Percentiles rank a stretch among this genome's conserved stretches.
These are phyloP conservation scores for Pocillopora damicornis DNA, from an alignment of 64 coral and sea anemone genomes.

Conservation along the genomic window DNA sequence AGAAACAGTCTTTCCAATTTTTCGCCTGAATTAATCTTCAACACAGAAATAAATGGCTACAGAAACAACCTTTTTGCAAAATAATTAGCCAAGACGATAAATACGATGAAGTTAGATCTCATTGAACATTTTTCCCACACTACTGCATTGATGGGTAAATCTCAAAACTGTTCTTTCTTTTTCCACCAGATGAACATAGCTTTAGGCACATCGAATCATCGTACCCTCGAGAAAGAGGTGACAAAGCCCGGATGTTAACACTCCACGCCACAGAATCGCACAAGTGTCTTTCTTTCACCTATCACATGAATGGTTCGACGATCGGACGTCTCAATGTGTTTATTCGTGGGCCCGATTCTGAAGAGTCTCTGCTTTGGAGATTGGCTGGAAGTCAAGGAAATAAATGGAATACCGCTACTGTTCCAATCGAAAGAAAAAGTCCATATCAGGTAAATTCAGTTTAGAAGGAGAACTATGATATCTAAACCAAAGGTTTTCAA, in stretches of 20 bases:
- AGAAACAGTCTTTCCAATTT: too few relatives aligned
- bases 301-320: neutral
- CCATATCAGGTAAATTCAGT: neutral
- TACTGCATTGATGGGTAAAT: too few relatives aligned
- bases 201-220: neutral
- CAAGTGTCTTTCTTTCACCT: neutral
- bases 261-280: neutral
- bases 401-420: neutral
- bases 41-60: too few relatives aligned
- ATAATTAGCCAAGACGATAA: too few relatives aligned
- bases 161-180: neutral
- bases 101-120: too few relatives aligned
- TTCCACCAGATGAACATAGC: neutral
- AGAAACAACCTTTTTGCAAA: too few relatives aligned
- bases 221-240: neutral
- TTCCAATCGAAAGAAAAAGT: neutral
- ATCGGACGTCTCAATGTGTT: neutral
- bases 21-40: too few relatives aligned
- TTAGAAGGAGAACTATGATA: neutral
- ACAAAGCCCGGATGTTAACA: neutral
- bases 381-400: neutral
- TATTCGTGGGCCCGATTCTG: neutral
- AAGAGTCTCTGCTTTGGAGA: constrained; percentile 1
- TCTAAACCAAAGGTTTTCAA: too few relatives aligned
- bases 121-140: too few relatives aligned